These are phyloP conservation scores for Copidosoma aretas DNA, from an alignment of 2,888 invertebrate genomes.

Conservation along the genomic window DNA sequence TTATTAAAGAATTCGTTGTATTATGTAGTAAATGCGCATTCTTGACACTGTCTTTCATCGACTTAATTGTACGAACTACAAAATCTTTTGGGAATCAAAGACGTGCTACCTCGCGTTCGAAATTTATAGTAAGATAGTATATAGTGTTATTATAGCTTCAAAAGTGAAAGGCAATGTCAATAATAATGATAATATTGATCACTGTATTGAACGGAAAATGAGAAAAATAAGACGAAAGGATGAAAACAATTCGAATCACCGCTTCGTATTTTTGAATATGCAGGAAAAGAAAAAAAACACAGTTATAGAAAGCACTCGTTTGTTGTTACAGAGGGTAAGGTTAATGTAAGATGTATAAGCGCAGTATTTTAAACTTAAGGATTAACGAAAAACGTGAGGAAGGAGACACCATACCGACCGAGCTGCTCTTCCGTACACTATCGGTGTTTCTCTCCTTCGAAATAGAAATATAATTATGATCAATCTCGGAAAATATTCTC, in stretches of 20 bases:
- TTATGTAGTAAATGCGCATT: background rate
- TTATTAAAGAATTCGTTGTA: constrained; percentile 28
- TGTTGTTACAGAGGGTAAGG: constrained; percentile 55
- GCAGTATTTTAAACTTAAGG: constrained; percentile 16
- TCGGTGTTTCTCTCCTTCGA: constrained; percentile 37
- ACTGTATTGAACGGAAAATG: background rate
- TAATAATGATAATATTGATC: constrained; percentile 6
- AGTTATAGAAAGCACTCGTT: constrained; percentile 43
- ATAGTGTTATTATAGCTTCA: background rate
- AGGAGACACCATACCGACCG: constrained; percentile 6
- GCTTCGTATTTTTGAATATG: constrained; percentile 38
- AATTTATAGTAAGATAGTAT: background rate
- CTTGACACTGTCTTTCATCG: constrained; percentile 13
- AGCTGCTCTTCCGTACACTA: constrained; percentile 31
- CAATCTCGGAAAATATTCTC: constrained; percentile 37
- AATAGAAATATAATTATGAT: constrained; percentile 31
- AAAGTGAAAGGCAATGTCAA: constrained; percentile 14
- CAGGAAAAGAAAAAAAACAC: constrained; percentile 19
- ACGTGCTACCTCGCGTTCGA: background rate
- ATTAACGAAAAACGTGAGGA: constrained; percentile 25
- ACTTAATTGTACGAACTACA: background rate
- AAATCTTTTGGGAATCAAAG: constrained; percentile 19
- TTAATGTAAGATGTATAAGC: constrained; percentile 43
- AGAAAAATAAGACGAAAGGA: background rate
- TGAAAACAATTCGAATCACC: constrained; percentile 6